These are phyloP conservation scores for Heliconius ismenius DNA, from an alignment of 2,888 invertebrate genomes.

Conservation along the genomic window DNA sequence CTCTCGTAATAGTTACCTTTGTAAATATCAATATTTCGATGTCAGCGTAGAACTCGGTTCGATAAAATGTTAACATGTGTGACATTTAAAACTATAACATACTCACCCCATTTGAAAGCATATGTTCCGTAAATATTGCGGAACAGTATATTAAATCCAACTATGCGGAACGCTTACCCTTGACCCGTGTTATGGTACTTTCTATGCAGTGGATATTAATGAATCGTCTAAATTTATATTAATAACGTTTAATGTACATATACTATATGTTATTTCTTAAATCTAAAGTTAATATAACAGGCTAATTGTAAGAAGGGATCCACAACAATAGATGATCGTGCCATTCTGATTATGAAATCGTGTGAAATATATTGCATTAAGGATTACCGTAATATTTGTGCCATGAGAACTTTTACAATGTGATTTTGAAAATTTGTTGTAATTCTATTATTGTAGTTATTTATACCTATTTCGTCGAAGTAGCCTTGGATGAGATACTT, in stretches of 20 bases:
- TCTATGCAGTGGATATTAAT: constrained; percentile 28
- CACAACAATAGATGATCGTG: constrained; percentile 8
- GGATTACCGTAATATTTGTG: constrained; percentile 32
- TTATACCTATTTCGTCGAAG: constrained; percentile 36
- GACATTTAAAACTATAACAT: constrained; percentile 11
- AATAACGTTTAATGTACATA: neutral
- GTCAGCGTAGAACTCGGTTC: no score
- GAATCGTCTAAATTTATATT: constrained; percentile 17
- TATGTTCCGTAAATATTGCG: constrained; percentile 40
- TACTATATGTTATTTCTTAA: neutral
- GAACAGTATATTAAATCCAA: constrained; percentile 53
- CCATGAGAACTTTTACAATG: constrained; percentile 36
- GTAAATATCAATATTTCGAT: neutral
- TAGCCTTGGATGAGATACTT: constrained; percentile 41
- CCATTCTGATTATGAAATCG: neutral
- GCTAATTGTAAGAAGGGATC: neutral
- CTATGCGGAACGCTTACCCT: constrained; percentile 56
- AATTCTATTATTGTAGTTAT: constrained; percentile 28
- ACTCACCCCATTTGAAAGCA: constrained; percentile 8
- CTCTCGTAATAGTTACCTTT: neutral
- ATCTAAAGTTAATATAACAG: neutral
- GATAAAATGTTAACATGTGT: constrained; percentile 9
- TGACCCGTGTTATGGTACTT: constrained; percentile 54
- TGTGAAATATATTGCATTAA: constrained; percentile 1
- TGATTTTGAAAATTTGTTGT: constrained; percentile 34